phyloP scores from a whole-genome alignment of 2,888 invertebrate species.

The Plebejus argus region DNA sequence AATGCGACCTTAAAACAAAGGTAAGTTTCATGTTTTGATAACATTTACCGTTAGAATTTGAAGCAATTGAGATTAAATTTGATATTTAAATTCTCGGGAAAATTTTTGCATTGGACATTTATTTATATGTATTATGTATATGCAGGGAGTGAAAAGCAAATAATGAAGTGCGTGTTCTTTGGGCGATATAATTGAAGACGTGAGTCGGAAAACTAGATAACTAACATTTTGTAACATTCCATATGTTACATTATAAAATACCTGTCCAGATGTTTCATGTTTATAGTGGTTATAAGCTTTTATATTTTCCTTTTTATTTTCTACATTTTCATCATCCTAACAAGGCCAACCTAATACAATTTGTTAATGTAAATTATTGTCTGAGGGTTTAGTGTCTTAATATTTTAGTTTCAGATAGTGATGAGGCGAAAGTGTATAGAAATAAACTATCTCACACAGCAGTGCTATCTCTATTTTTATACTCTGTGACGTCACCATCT shows the following conservation, averaged over 20 bases:
- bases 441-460: conserved; percentile 35
- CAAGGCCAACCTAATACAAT: conserved; percentile 5
- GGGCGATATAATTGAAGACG: no score
- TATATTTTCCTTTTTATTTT: neutral
- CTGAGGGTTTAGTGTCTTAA: neutral
- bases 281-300: neutral
- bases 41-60: neutral
- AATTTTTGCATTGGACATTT: no score
- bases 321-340: neutral
- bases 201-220: no score
- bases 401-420: neutral
- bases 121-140: no score
- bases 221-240: no score
- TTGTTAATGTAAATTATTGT: conserved; percentile 15
- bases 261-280: no score
- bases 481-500: conserved; percentile 39
- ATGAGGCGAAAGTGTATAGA: neutral
- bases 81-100: neutral
- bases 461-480: conserved; percentile 40
- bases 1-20: neutral
- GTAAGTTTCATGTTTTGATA: neutral
- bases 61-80: neutral
- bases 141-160: no score
- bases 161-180: no score
- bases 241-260: no score